phyloP scores from a whole-genome alignment of 2,888 invertebrate species.

The Epicampocera succincta region DNA sequence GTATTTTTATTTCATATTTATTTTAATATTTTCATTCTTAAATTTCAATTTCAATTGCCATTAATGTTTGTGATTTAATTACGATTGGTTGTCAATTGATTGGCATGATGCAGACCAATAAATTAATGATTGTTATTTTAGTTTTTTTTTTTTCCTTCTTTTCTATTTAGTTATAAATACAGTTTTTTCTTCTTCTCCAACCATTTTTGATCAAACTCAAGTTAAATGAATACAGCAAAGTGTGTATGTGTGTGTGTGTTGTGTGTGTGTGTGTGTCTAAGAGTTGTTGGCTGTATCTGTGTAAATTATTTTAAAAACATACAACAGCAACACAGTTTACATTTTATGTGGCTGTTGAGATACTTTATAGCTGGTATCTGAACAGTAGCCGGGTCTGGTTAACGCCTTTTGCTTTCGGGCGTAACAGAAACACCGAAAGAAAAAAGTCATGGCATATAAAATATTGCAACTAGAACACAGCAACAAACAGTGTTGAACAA shows the following conservation, averaged over 20 bases:
- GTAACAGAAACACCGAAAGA: slow-evolving; percentile 36
- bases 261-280: background rate
- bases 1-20: slow-evolving; percentile 21
- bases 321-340: slow-evolving; percentile 34
- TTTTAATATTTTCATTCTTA: slow-evolving; percentile 42
- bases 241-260: background rate
- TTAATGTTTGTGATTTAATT: slow-evolving; percentile 75
- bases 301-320: slow-evolving; percentile 13
- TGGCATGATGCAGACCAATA: slow-evolving; percentile 81
- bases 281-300: background rate
- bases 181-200: slow-evolving; percentile 18
- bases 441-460: background rate
- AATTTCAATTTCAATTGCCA: slow-evolving; percentile 58
- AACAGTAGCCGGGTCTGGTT: slow-evolving; percentile 67
- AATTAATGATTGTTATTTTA: slow-evolving; percentile 75
- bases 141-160: background rate
- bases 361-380: slow-evolving; percentile 57
- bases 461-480: background rate
- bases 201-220: slow-evolving; percentile 54
- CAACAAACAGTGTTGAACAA: slow-evolving; percentile 5
- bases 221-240: slow-evolving; percentile 32
- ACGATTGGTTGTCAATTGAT: slow-evolving; percentile 81
- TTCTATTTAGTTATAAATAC: slow-evolving; percentile 20
- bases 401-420: slow-evolving; percentile 68
- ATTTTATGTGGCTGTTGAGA: slow-evolving; percentile 19